phyloP scores from a whole-genome alignment of 2,113 vertebrate species.

The Petrocephalus zakoni region DNA sequence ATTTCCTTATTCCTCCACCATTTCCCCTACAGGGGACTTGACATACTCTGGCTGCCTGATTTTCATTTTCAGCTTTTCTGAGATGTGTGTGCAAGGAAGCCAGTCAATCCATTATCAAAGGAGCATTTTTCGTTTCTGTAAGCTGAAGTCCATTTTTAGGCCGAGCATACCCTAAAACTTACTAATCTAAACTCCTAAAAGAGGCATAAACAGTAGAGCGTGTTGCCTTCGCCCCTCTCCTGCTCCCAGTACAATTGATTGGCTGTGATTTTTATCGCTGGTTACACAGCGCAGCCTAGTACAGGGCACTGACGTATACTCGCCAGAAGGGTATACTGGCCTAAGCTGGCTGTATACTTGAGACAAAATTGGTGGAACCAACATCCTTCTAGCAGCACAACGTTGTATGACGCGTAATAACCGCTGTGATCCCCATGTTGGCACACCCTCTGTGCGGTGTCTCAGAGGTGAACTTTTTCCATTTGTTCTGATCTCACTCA shows the following conservation, averaged over 20 bases:
- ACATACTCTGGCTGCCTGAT: not conserved
- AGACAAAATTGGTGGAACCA: not conserved
- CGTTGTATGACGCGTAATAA: not conserved
- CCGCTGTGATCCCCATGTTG: not conserved
- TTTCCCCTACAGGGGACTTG: not conserved
- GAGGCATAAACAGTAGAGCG: not conserved
- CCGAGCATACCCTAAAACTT: not conserved
- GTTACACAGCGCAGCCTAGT: not conserved
- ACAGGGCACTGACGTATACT: not conserved
- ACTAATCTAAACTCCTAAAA: not conserved
- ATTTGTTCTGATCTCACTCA: not conserved
- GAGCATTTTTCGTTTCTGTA: not conserved
- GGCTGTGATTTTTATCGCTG: not conserved
- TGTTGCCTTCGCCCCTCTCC: not conserved
- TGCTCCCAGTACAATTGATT: not conserved
- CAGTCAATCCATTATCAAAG: not conserved
- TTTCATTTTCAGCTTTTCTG: slow-evolving; percentile 1
- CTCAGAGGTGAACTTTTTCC: not conserved
- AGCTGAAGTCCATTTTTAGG: not conserved
- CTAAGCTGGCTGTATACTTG: not conserved
- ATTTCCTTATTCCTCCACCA: not conserved
- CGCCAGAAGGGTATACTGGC: not conserved
- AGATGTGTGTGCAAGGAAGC: not conserved
- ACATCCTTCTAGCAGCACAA: not conserved
- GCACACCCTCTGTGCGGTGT: not conserved